phyloP scores from a whole-genome alignment of 2,888 invertebrate genomes.

The Amphipyra berbera region DNA sequence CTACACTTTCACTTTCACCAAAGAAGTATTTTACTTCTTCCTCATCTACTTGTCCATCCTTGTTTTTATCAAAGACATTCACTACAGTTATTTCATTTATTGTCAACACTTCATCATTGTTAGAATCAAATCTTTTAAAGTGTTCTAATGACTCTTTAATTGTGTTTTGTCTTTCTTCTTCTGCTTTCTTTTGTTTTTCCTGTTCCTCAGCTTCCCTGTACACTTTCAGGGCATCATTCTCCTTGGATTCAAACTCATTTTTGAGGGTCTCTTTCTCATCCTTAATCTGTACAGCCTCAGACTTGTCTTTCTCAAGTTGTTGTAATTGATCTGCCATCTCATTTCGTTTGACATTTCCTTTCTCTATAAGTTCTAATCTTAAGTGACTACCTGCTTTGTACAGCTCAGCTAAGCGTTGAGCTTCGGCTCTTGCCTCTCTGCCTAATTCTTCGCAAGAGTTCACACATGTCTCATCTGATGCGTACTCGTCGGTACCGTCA shows the following conservation, averaged over 20 bases:
- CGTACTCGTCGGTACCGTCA: slow-evolving; percentile 96
- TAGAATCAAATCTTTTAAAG: slow-evolving; percentile 94
- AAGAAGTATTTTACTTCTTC: slow-evolving; percentile 96
- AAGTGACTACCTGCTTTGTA: slow-evolving; percentile 94
- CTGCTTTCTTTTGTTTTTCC: slow-evolving; percentile 90
- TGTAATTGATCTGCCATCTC: slow-evolving; percentile 93
- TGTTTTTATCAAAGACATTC: slow-evolving; percentile 96
- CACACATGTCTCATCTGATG: slow-evolving; percentile 90
- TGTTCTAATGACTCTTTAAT: slow-evolving; percentile 92
- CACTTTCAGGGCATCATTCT: slow-evolving; percentile 93
- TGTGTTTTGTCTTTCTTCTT: slow-evolving; percentile 89
- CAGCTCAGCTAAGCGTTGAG: slow-evolving; percentile 93
- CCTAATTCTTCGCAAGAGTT: slow-evolving; percentile 96
- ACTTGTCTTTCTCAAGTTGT: slow-evolving; percentile 92
- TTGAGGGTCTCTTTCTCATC: slow-evolving; percentile 94
- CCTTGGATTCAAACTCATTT: slow-evolving; percentile 92
- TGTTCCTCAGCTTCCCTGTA: slow-evolving; percentile 93
- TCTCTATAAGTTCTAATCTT: slow-evolving; percentile 92
- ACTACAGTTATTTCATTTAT: slow-evolving; percentile 92
- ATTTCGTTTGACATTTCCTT: slow-evolving; percentile 93
- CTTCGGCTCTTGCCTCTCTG: slow-evolving; percentile 92
- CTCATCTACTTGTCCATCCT: slow-evolving; percentile 95
- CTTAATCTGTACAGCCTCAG: slow-evolving; percentile 94
- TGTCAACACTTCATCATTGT: slow-evolving; percentile 94
- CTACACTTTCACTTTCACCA: slow-evolving; percentile 92